Conservation (phyloP, 2,113 vertebrate species). For the Micronycteris hirsuta region DNA sequence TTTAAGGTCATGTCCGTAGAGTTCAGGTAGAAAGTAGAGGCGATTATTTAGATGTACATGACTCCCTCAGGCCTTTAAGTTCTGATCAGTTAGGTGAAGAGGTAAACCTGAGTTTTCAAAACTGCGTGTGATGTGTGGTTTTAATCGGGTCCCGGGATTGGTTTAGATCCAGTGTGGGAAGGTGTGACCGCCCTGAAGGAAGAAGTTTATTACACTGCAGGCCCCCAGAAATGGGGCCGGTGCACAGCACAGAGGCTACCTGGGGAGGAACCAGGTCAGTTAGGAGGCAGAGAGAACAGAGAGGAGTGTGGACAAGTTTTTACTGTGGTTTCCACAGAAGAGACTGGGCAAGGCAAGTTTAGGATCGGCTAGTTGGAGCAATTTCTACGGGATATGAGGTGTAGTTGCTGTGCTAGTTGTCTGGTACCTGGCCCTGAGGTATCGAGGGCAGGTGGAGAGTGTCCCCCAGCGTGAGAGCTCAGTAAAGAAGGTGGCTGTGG, state of each 20-base stretch:
- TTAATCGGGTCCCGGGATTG: neutral
- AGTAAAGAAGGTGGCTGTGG: neutral
- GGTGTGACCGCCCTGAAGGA: neutral
- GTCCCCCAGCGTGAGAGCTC: too few relatives aligned
- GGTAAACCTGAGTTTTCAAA: neutral
- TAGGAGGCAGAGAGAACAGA: too few relatives aligned
- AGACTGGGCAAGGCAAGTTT: neutral
- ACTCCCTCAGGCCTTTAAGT: neutral
- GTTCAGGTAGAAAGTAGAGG: neutral
- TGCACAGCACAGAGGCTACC: too few relatives aligned
- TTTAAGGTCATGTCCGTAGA: neutral
- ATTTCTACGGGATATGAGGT: neutral
- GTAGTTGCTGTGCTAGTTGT: neutral
- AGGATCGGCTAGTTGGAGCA: neutral
- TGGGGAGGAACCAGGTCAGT: rapidly evolving
- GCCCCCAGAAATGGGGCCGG: neutral
- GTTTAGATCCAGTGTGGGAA: neutral
- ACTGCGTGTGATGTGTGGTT: neutral
- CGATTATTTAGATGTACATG: neutral
- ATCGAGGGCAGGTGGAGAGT: neutral
- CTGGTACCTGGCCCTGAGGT: neutral
- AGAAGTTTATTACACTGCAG: neutral
- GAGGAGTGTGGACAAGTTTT: neutral
- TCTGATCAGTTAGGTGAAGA: neutral
- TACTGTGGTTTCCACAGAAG: neutral